Evolutionary conservation across 2,888 invertebrate genomes (phyloP).

Genomic region (Eupelmus urozonus): DNA sequence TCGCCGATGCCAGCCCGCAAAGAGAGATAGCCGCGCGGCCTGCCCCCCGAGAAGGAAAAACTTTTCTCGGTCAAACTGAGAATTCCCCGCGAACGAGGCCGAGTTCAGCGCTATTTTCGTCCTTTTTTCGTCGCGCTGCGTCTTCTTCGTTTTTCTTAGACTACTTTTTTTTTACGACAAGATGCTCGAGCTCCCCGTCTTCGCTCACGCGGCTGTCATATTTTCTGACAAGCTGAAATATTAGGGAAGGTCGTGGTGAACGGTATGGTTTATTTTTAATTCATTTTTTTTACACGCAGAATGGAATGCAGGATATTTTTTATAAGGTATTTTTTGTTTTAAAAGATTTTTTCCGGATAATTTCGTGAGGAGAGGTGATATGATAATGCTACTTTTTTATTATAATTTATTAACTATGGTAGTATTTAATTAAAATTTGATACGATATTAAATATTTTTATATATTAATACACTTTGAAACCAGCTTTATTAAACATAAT

Average conservation of each 20-base stretch:
- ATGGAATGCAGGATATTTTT: too few relatives aligned
- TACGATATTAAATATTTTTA: too few relatives aligned
- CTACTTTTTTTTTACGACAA: slow-evolving; percentile 11
- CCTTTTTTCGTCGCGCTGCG: background rate
- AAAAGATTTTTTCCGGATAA: background rate
- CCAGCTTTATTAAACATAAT: too few relatives aligned
- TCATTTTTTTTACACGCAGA: too few relatives aligned
- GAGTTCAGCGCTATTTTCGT: too few relatives aligned
- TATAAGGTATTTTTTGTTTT: background rate
- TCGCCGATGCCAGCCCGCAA: background rate
- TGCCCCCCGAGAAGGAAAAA: too few relatives aligned
- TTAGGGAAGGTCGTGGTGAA: background rate
- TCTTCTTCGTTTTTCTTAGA: background rate
- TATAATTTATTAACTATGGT: too few relatives aligned
- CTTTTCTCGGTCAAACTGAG: slow-evolving; percentile 54
- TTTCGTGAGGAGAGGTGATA: background rate
- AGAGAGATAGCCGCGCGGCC: slow-evolving; percentile 18
- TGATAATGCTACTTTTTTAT: too few relatives aligned
- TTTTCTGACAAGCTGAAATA: slow-evolving; percentile 27
- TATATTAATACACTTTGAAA: too few relatives aligned
- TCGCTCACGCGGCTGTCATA: slow-evolving; percentile 1
- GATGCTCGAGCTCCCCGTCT: background rate
- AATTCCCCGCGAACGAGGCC: slow-evolving; percentile 8
- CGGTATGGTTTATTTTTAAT: too few relatives aligned
- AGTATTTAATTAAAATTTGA: too few relatives aligned